Evolutionary conservation across 1,140 invertebrate species (phyloP), one percentile per base, ranked within the genome.

Genomic region (Ceratoteleas bidentatus): DNA sequence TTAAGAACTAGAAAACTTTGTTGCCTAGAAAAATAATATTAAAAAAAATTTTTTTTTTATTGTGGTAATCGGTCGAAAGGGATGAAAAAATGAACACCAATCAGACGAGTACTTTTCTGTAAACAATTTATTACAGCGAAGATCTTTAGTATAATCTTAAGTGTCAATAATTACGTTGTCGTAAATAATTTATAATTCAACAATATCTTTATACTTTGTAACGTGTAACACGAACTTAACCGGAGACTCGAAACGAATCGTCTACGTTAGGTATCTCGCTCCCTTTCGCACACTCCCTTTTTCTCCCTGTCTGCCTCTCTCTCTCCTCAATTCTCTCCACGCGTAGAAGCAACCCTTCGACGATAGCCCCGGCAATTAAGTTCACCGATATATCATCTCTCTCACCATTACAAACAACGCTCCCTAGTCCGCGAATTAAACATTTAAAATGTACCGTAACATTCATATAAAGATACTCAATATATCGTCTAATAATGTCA

Each of bases 51-150:
- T 1, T 4, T 24, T 24, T 24, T 24, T 24, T 24, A 24, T 24
- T 24, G 4, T 24, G 4, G 24, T 2, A 24, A 24, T 24, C 24
- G 24, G 24, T 24, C 1, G 6, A 43, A n/a, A n/a, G n/a, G 40
- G 40, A 2, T 43, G n/a, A 43, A 10, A n/a, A 43, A 43, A 43
- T 43, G 40, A 2, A 9, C n/a, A 52, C 16, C 16, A 52, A 53
- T n/a, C n/a, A n/a, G n/a, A 66, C 24, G 36, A 32, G 6, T 45
- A 70, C 68, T 72, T 80, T 80, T 80, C 38, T 80, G 77, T 73
- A 80, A 73, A 80, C 77, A 69, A 80, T 80, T 80, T 80, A 80
- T 80, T 80, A 80, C 77, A 80, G 77, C 77, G 57, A 80, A 73
- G 77, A 79, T 73, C 74, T 74, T 57, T 74, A 80, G 50, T 80